Evolutionary conservation across 2,888 invertebrate species (phyloP).

Genomic region (Cheilosia pagana): DNA sequence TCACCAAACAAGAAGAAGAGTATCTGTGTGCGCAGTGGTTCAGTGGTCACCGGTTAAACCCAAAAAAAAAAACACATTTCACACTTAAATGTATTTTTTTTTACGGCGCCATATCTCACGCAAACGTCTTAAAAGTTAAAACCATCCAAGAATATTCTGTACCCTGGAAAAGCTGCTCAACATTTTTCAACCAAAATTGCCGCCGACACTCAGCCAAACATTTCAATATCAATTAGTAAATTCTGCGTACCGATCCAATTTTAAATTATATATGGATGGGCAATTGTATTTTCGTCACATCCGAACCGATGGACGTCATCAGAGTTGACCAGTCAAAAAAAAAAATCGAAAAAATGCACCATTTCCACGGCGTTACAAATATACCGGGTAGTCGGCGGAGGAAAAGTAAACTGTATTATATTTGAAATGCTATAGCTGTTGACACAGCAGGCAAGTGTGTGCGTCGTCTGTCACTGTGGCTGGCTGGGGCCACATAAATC

Average conservation of each 20-base stretch:
- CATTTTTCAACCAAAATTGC: too few relatives aligned
- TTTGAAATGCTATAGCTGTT: slow-evolving; percentile 58
- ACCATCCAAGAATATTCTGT: too few relatives aligned
- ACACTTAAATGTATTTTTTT: too few relatives aligned
- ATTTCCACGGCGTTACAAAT: slow-evolving; percentile 53
- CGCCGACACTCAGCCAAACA: too few relatives aligned
- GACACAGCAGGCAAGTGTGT: slow-evolving; percentile 52
- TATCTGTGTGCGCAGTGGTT: too few relatives aligned
- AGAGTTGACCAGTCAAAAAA: slow-evolving; percentile 1
- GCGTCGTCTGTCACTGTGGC: slow-evolving; percentile 11
- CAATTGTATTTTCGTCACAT: slow-evolving; percentile 40
- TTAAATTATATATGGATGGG: background rate
- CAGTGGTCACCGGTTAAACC: too few relatives aligned
- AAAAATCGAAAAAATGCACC: background rate
- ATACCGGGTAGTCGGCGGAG: slow-evolving; percentile 19
- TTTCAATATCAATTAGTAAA: too few relatives aligned
- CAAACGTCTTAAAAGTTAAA: too few relatives aligned
- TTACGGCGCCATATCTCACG: too few relatives aligned
- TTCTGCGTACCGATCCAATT: background rate
- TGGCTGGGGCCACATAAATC: slow-evolving; percentile 4
- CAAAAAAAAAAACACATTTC: too few relatives aligned
- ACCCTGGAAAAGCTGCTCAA: too few relatives aligned
- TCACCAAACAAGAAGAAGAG: too few relatives aligned
- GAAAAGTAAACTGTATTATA: slow-evolving; percentile 45
- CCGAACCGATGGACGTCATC: slow-evolving; percentile 42